Percentiles rank a stretch among this genome's conserved stretches.
phyloP scores from a whole-genome alignment of 2,797 vertebrate genomes.

The Leuciscus waleckii region DNA sequence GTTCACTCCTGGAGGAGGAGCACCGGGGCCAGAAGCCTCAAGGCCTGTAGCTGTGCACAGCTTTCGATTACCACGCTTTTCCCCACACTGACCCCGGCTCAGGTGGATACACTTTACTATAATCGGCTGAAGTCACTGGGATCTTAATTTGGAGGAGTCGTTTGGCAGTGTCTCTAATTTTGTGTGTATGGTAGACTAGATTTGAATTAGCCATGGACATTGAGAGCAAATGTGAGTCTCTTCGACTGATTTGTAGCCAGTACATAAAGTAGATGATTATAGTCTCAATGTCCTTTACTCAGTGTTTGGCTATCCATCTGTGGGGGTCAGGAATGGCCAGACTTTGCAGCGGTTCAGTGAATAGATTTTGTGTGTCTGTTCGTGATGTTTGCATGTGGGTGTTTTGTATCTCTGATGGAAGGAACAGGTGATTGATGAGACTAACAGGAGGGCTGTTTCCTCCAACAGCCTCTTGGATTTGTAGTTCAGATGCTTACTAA shows the following conservation, averaged over 20 bases:
- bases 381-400: constrained; percentile 26
- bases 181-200: neutral
- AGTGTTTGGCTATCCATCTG: constrained; percentile 23
- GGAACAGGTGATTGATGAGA: constrained; percentile 69
- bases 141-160: constrained; percentile 12
- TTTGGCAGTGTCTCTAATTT: constrained; percentile 23
- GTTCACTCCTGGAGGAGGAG: constrained; percentile 54
- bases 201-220: constrained; percentile 27
- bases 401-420: constrained; percentile 59
- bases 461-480: constrained; percentile 51
- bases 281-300: constrained; percentile 17
- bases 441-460: constrained; percentile 66
- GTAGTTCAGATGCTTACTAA: constrained; percentile 58
- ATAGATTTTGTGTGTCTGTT: constrained; percentile 27
- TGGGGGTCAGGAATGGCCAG: constrained; percentile 40
- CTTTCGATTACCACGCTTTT: constrained; percentile 57
- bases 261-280: constrained; percentile 20
- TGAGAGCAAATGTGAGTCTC: neutral
- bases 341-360: constrained; percentile 34
- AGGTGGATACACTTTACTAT: constrained; percentile 42
- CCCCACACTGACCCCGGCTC: constrained; percentile 45
- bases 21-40: constrained; percentile 28
- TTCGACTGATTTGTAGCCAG: neutral
- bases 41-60: constrained; percentile 16
- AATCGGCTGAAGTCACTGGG: constrained; percentile 22